Conservation (phyloP, 1,140 invertebrate species). For the Helicoverpa zea region DNA sequence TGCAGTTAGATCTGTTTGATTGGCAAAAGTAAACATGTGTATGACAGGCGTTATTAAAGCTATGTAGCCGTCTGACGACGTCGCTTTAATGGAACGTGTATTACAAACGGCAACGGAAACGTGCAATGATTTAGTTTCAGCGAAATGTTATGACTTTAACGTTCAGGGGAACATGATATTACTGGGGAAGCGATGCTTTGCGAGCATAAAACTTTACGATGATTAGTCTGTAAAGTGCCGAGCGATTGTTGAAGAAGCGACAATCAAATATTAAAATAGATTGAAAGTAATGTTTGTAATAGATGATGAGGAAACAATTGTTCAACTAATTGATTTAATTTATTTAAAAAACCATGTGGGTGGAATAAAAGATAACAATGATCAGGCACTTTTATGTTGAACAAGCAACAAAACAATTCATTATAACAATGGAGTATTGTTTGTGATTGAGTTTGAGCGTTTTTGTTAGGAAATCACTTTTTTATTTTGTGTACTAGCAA, state of each 20-base stretch:
- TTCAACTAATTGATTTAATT: slow-evolving; percentile 59
- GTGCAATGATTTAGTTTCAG: slow-evolving; percentile 72
- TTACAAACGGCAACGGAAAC: slow-evolving; percentile 69
- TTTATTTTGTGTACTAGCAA: slow-evolving; percentile 64
- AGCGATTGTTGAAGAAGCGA: background rate
- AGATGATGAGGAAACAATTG: slow-evolving; percentile 47
- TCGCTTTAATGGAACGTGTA: slow-evolving; percentile 70
- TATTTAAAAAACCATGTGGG: slow-evolving; percentile 67
- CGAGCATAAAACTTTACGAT: slow-evolving; percentile 43
- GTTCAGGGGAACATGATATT: slow-evolving; percentile 64
- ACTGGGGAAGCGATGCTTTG: slow-evolving; percentile 42
- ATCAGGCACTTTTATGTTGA: slow-evolving; percentile 67
- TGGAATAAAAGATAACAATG: slow-evolving; percentile 71
- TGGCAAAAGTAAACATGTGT: slow-evolving; percentile 74
- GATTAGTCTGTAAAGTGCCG: slow-evolving; percentile 36
- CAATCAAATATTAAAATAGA: slow-evolving; percentile 1
- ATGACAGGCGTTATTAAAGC: slow-evolving; percentile 69
- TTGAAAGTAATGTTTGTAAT: slow-evolving; percentile 13
- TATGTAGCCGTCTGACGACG: slow-evolving; percentile 63
- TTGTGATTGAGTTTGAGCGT: slow-evolving; percentile 69
- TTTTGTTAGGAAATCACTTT: slow-evolving; percentile 70
- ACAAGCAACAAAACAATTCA: slow-evolving; percentile 73
- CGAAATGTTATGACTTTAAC: slow-evolving; percentile 66
- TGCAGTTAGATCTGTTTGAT: slow-evolving; percentile 71
- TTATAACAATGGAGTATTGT: slow-evolving; percentile 80